Evolutionary conservation across 1,140 invertebrate genomes (phyloP).

Genomic region (Gonatopus flavifemur): DNA sequence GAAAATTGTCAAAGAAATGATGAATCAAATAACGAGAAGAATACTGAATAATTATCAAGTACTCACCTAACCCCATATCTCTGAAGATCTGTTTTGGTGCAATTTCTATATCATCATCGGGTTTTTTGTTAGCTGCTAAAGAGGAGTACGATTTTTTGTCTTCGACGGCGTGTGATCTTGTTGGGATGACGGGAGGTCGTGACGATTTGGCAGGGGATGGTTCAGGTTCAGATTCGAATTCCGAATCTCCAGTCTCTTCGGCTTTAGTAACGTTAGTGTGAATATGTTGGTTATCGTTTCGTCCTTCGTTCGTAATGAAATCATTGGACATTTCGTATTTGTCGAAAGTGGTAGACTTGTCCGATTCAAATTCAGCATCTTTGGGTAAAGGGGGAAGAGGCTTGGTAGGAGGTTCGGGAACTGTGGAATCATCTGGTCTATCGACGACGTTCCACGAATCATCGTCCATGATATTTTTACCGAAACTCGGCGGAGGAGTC

Average conservation of each 20-base stretch:
- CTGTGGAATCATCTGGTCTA: constrained; percentile 8
- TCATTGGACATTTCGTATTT: constrained; percentile 21
- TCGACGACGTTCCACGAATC: constrained; percentile 37
- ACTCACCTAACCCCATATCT: constrained; percentile 69
- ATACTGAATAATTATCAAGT: constrained; percentile 1
- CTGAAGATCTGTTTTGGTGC: constrained; percentile 68
- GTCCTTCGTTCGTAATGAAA: not conserved
- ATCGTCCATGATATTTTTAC: constrained; percentile 20
- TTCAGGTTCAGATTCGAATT: constrained; percentile 47
- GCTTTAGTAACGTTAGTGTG: constrained; percentile 10
- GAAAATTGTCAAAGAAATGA: too few relatives aligned
- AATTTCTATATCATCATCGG: constrained; percentile 58
- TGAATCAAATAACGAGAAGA: too few relatives aligned
- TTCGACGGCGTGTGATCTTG: constrained; percentile 9
- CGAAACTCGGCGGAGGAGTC: constrained; percentile 6
- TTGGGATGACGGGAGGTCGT: constrained; percentile 4
- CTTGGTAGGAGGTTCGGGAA: constrained; percentile 40
- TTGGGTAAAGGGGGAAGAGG: constrained; percentile 39
- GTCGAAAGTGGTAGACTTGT: constrained; percentile 16
- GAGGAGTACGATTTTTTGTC: constrained; percentile 17
- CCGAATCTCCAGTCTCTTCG: constrained; percentile 27
- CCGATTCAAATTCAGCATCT: constrained; percentile 17
- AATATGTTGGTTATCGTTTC: constrained; percentile 9
- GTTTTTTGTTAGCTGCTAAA: constrained; percentile 6
- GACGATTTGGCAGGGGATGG: constrained; percentile 39